Evolutionary conservation across 2,888 invertebrate genomes (phyloP).

Genomic region (Agrotis segetum): DNA sequence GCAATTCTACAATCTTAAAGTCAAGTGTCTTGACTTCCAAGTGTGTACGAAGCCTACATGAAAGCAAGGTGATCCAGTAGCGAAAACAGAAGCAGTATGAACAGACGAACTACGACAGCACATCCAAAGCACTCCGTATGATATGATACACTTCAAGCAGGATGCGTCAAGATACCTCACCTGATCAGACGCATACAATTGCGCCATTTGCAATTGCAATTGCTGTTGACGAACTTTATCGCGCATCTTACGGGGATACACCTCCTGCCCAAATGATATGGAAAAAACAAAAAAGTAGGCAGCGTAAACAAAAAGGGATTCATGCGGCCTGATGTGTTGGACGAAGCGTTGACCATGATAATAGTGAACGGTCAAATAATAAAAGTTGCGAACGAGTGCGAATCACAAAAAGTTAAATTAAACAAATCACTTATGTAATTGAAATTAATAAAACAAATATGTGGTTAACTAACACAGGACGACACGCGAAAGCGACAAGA

Average conservation of each 20-base stretch:
- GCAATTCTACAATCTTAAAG: slow-evolving; percentile 52
- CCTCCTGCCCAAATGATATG: slow-evolving; percentile 93
- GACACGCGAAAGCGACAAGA: slow-evolving; percentile 83
- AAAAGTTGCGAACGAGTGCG: slow-evolving; percentile 74
- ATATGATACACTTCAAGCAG: slow-evolving; percentile 84
- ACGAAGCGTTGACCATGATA: slow-evolving; percentile 79
- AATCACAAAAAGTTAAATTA: slow-evolving; percentile 75
- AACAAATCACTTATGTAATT: slow-evolving; percentile 71
- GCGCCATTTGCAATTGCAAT: slow-evolving; percentile 92
- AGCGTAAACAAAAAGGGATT: slow-evolving; percentile 89
- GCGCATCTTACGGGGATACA: slow-evolving; percentile 95
- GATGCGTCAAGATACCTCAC: slow-evolving; percentile 89
- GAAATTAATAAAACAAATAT: slow-evolving; percentile 73
- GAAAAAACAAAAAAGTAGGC: slow-evolving; percentile 90
- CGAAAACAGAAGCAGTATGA: slow-evolving; percentile 82
- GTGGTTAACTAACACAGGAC: slow-evolving; percentile 85
- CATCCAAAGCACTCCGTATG: slow-evolving; percentile 88
- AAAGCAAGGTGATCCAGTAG: slow-evolving; percentile 80
- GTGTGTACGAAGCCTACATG: slow-evolving; percentile 71
- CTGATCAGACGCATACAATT: slow-evolving; percentile 90
- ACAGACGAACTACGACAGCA: slow-evolving; percentile 86
- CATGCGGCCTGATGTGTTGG: slow-evolving; percentile 85
- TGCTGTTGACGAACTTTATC: slow-evolving; percentile 94
- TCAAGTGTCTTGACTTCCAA: slow-evolving; percentile 46
- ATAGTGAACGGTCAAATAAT: slow-evolving; percentile 71